Evolutionary conservation across 2,113 vertebrate species (phyloP).

Genomic region (Tympanuchus pallidicinctus): DNA sequence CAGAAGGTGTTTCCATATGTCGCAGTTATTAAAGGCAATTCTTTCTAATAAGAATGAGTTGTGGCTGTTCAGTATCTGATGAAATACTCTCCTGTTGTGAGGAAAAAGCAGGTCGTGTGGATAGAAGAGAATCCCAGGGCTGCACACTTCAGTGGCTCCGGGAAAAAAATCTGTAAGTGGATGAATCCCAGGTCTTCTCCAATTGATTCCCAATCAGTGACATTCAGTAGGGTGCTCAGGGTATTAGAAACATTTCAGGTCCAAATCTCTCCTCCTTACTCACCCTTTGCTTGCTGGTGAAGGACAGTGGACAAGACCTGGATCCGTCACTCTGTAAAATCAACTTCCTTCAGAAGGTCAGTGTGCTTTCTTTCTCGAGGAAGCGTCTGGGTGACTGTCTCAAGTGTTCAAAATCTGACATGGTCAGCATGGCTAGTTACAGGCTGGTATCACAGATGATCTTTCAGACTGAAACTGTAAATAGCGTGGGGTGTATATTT

Average conservation of each 20-base stretch:
- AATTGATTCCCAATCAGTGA: background rate
- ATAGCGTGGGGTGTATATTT: accelerated
- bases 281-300: constrained; percentile 31
- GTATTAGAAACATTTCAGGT: background rate
- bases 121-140: background rate
- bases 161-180: background rate
- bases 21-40: constrained; percentile 49
- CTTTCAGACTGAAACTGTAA: background rate
- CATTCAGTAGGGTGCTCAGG: background rate
- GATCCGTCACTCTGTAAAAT: background rate
- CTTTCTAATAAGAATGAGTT: constrained; percentile 40
- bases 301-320: background rate
- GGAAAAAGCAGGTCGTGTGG: background rate
- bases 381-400: background rate
- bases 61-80: background rate
- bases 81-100: constrained; percentile 26
- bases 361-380: background rate
- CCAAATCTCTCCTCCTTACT: background rate
- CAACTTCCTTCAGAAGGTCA: background rate
- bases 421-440: background rate
- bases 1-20: constrained; percentile 48
- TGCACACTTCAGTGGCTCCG: background rate
- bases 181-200: constrained; percentile 36
- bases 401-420: background rate
- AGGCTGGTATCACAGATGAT: background rate